These are phyloP conservation scores for Lepidostoma basale DNA, from an alignment of 1,140 invertebrate species.

Conservation along the genomic window DNA sequence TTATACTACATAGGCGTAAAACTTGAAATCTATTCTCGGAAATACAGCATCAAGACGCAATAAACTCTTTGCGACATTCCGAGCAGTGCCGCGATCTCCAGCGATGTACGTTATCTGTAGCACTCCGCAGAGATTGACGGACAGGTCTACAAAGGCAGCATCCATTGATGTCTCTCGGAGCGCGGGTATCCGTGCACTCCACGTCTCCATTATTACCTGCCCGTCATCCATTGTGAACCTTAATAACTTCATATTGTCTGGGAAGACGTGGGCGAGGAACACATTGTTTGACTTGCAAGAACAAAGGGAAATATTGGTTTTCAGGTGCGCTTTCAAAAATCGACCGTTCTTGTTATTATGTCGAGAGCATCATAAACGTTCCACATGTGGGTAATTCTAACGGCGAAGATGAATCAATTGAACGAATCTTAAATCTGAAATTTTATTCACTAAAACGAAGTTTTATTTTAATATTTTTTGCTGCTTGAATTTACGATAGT, in stretches of 20 bases:
- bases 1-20: too few species aligned
- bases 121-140: slow-evolving; percentile 11
- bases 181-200: neutral
- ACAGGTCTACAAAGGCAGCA: slow-evolving; percentile 12
- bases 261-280: slow-evolving; percentile 11
- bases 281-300: slow-evolving; percentile 25
- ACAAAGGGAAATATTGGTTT: slow-evolving; percentile 35
- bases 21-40: too few species aligned
- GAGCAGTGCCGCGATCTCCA: neutral
- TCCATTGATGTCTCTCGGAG: slow-evolving; percentile 30
- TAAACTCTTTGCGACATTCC: too few species aligned
- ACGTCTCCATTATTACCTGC: slow-evolving; percentile 17
- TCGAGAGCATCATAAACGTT: too few species aligned
- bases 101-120: neutral
- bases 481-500: neutral
- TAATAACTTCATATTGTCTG: slow-evolving; percentile 43
- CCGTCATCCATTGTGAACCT: slow-evolving; percentile 16
- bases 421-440: neutral
- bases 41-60: too few species aligned
- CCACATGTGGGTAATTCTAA: too few species aligned
- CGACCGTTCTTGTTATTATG: slow-evolving; percentile 17
- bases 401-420: too few species aligned
- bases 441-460: neutral
- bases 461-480: neutral
- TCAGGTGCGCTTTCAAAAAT: slow-evolving; percentile 30